These are phyloP conservation scores for Clarias laeviceps DNA, from an alignment of 2,797 vertebrate genomes.

Conservation along the genomic window DNA sequence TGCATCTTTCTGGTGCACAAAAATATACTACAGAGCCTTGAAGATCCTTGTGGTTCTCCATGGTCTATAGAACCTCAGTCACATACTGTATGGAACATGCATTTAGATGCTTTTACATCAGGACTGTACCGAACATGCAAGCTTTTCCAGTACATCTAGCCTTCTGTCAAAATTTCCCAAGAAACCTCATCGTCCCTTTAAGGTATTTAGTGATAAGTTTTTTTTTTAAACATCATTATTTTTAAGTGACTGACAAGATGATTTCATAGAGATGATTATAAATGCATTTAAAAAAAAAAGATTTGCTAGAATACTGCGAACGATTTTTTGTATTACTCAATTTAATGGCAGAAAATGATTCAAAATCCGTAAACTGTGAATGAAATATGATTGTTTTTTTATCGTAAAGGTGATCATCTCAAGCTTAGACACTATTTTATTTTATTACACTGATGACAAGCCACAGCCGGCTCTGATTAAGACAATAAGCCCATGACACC, in stretches of 20 bases:
- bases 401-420: neutral
- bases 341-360: neutral
- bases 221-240: neutral
- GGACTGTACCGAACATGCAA: neutral
- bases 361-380: neutral
- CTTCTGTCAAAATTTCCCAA: neutral
- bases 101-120: neutral
- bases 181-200: neutral
- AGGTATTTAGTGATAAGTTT: neutral
- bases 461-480: neutral
- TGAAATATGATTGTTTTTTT: neutral
- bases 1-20: neutral
- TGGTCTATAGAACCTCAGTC: neutral
- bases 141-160: neutral
- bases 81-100: neutral
- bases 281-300: no score
- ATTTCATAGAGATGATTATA: neutral
- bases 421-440: constrained; percentile 1
- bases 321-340: neutral
- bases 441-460: neutral
- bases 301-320: neutral
- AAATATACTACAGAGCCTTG: neutral
- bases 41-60: neutral
- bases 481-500: neutral
- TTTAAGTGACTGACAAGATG: neutral